Percentiles rank a stretch among this genome's conserved stretches.
These are phyloP conservation scores for Stigmatopora nigra DNA, from an alignment of 2,113 vertebrate genomes.

Conservation along the genomic window DNA sequence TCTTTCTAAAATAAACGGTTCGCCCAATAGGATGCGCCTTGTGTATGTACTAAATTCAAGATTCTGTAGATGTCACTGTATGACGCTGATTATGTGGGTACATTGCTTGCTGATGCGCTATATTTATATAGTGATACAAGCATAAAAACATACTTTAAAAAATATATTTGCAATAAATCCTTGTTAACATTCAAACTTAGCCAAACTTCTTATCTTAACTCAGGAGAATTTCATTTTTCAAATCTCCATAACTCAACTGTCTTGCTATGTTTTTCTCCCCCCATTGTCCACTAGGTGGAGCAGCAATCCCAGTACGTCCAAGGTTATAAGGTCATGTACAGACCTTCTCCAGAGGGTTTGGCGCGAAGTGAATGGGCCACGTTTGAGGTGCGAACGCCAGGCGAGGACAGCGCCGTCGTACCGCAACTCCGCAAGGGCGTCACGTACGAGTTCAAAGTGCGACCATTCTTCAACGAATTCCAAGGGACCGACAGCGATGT, in stretches of 20 bases:
- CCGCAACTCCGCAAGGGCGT: constrained; percentile 88
- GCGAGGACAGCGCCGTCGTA: constrained; percentile 83
- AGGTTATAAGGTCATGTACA: constrained; percentile 94
- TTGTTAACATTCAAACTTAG: not conserved
- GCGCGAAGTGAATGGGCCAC: constrained; percentile 85
- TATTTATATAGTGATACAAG: too few relatives aligned
- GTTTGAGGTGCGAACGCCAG: constrained; percentile 88
- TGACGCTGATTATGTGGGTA: too few relatives aligned
- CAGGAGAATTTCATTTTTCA: not conserved
- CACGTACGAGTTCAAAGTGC: constrained; percentile 93
- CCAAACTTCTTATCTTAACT: not conserved
- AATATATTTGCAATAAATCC: not conserved
- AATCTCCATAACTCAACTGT: constrained; percentile 13
- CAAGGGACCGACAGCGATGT: constrained; percentile 96
- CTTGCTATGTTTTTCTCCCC: constrained; percentile 5
- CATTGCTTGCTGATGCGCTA: too few relatives aligned
- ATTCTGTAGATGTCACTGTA: too few relatives aligned
- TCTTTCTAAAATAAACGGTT: too few relatives aligned
- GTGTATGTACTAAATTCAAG: too few relatives aligned
- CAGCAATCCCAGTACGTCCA: constrained; percentile 96
- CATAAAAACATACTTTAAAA: too few relatives aligned
- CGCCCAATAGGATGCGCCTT: too few relatives aligned
- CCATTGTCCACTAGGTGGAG: constrained; percentile 78
- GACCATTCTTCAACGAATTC: constrained; percentile 98
- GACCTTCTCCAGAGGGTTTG: constrained; percentile 69